Evolutionary conservation across 2,888 invertebrate species (phyloP), one percentile per base, ranked within the genome.

Genomic region (Troides oblongomaculatus): DNA sequence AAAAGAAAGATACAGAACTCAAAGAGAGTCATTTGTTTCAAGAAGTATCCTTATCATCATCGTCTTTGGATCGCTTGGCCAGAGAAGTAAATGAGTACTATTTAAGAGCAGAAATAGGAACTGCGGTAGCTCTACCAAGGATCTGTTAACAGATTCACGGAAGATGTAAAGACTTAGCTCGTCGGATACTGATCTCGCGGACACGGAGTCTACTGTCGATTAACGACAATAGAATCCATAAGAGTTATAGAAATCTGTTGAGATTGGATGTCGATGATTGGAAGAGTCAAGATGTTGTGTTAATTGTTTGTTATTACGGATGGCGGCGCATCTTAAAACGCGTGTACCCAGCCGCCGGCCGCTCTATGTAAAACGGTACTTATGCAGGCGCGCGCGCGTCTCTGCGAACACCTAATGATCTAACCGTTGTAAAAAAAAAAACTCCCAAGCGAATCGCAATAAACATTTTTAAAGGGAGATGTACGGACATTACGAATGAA

Each of bases 381-480:
- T 74, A 69, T 76, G 78, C 85, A 84, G 83, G 85, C 85, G n/a
- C 7, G 64, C 64, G 82, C 72, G 75, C 61, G 56, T 61, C 56
- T 61, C n/a, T 36, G 63, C 74, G 69, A 79, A 73, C 82, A 79
- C 80, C 82, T 82, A 80, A 81, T 84, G 80, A 81, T 78, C 76
- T 74, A 68, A 76, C 66, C 6, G 71, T 67, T 63, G 72, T 77
- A 46, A 79, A 74, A 83, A 82, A 84, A 84, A 84, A 4, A 43
- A 1, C 46, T 14, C 12, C 80, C 77, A 67, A 72, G 71, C 68
- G 72, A 78, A 71, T 74, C 74, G 84, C 80, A 84, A 87, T 86
- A 85, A 86, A 85, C 83, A 85, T 87, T 85, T 80, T 84, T 86
- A 89, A 84, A 85, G 86, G 84, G 86, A 86, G 83, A 87, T 81